Conservation (phyloP, 2,113 vertebrate species). For the Ciconia maguari region DNA sequence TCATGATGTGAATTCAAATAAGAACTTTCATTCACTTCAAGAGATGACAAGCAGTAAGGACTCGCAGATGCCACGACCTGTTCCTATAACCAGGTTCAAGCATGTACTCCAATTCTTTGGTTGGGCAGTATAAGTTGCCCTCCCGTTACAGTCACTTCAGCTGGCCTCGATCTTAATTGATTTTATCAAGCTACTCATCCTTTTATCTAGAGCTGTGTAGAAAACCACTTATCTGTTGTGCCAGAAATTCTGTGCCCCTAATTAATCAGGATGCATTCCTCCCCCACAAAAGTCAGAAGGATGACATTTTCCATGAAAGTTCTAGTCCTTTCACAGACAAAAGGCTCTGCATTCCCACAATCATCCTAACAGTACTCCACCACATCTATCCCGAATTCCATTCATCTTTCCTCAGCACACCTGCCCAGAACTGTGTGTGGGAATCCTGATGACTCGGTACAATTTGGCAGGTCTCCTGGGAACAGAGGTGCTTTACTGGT, state of each 20-base stretch:
- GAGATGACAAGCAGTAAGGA: accelerated
- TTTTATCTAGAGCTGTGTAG: neutral
- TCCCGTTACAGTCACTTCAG: accelerated
- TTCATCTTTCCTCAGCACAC: neutral
- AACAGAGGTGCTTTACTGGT: neutral
- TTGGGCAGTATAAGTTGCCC: too few species aligned
- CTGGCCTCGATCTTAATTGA: accelerated
- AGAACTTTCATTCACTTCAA: too few species aligned
- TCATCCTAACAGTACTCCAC: neutral
- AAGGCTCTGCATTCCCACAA: neutral
- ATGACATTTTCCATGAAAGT: too few species aligned
- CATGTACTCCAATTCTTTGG: accelerated
- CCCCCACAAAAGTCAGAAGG: too few species aligned
- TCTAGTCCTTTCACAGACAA: neutral
- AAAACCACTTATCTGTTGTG: neutral
- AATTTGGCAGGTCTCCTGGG: neutral
- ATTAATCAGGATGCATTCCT: accelerated
- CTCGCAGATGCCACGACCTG: neutral
- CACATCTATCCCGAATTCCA: accelerated
- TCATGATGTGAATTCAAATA: accelerated
- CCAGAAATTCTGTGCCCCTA: neutral
- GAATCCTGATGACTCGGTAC: accelerated
- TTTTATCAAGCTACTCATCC: neutral
- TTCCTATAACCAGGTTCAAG: neutral
- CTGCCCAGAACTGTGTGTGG: accelerated